phyloP scores from a whole-genome alignment of 1,140 invertebrate genomes.

The Musca vetustissima region DNA sequence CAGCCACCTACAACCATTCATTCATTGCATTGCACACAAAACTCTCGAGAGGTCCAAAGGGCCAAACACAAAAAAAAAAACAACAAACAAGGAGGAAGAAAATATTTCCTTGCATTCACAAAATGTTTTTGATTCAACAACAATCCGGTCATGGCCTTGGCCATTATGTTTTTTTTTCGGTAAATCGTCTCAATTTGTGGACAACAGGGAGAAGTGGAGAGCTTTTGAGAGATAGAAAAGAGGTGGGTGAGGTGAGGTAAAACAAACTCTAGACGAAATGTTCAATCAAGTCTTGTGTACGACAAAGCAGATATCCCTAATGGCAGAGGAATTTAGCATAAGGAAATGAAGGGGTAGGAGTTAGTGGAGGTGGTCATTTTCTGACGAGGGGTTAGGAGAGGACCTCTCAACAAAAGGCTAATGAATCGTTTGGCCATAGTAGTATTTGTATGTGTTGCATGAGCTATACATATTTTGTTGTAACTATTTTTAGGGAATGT shows the following conservation, averaged over 20 bases:
- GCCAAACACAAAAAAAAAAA: background rate
- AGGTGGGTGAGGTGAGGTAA: too few relatives aligned
- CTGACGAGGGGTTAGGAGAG: too few relatives aligned
- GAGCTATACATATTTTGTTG: background rate
- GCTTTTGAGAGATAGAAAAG: too few relatives aligned
- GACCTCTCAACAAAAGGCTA: background rate
- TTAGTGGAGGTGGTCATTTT: background rate
- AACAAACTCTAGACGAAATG: too few relatives aligned
- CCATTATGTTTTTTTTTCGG: conserved; percentile 4
- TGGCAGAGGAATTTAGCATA: too few relatives aligned
- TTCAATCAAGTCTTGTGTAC: too few relatives aligned
- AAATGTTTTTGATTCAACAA: conserved; percentile 38
- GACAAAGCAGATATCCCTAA: too few relatives aligned
- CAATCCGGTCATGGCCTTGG: conserved; percentile 21
- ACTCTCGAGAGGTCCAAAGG: background rate
- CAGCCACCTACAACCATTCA: background rate
- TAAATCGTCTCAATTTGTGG: too few relatives aligned
- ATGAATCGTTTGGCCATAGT: background rate
- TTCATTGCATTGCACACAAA: background rate
- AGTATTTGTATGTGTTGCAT: background rate
- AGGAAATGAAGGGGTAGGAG: background rate
- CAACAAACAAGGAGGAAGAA: background rate
- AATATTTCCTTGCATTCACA: conserved; percentile 29
- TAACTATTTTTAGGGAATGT: background rate
- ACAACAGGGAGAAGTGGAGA: too few relatives aligned